These are phyloP conservation scores for Salmo trutta DNA, from an alignment of 2,797 vertebrate genomes.

Conservation along the genomic window DNA sequence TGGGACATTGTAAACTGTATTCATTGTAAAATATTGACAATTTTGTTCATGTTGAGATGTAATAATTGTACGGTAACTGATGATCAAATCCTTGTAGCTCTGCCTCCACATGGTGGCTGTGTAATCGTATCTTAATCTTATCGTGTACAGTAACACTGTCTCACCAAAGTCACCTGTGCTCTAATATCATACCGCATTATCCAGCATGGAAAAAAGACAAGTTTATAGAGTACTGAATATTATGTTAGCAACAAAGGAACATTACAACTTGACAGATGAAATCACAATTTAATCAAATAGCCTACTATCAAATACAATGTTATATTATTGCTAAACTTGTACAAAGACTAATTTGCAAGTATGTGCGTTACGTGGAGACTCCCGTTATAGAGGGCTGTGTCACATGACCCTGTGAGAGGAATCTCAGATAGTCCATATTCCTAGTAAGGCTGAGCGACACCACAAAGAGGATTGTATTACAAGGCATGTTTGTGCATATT, in stretches of 20 bases:
- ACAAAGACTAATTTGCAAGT: not conserved
- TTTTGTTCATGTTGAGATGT: not conserved
- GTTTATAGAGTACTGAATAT: not conserved
- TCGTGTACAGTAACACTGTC: not conserved
- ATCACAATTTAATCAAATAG: not conserved
- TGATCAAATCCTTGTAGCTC: not conserved
- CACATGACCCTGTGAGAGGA: constrained; percentile 50
- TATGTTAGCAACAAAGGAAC: not conserved
- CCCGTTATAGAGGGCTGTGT: constrained; percentile 18
- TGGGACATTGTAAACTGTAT: not conserved
- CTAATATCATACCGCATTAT: not conserved
- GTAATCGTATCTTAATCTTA: not conserved
- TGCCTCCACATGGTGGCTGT: not conserved
- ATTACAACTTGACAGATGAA: not conserved
- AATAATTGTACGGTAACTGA: not conserved
- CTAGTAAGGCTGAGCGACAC: constrained; percentile 30
- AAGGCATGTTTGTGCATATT: constrained; percentile 68
- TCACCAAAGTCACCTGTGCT: not conserved
- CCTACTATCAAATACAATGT: not conserved
- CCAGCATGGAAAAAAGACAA: not conserved
- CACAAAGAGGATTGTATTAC: constrained; percentile 40
- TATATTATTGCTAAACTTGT: not conserved
- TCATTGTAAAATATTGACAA: not conserved
- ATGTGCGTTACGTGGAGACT: constrained; percentile 9
- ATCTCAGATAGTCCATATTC: constrained; percentile 55